Base-by-base conservation (phyloP, 2,888 invertebrate species). In the Athetis lepigone region DNA sequence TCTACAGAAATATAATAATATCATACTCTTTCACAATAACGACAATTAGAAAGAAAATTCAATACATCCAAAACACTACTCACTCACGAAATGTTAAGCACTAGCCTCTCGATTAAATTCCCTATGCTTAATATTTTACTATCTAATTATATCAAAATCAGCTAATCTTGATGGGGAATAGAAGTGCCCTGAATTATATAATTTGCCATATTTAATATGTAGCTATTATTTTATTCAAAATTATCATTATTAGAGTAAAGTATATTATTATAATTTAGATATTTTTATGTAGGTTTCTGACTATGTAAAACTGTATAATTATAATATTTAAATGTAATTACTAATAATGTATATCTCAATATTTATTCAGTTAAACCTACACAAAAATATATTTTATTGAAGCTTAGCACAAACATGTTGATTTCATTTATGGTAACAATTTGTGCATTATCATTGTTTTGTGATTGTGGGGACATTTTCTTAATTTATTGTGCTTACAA, bases 1-100 rank as follows among this genome's bases (percentile, higher is more conserved):
- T 77, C 57, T 75, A 80, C 70, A 51, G 66, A 72, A 75, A 78
- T 67, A 58, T 59, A 65, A 69, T 54, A 69, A 77, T 71, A 68
- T 51, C 58, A 63, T 76, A 70, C 56, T 72, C 69, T 77, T 75
- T 73, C 77, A 85, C 83, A 83, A 85, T 80, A 86, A 86, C 81
- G 68, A 86, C 82, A 81, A 78, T 75, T 78, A 71, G 58, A 77
- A 81, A 74, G 75, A 70, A 81, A 84, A 79, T 70, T 71, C 75
- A 77, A 71, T 84, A 85, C 85, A 83, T 84, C 46, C 65, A 85
- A 85, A 88, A 85, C 77, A 83, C 81, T 69, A 75, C 69, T 67
- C 69, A 70, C 51, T 52, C 39, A 75, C 63, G 79, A 84, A 85
- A 82, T 75, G 74, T 76, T 81, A 69, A 86, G 87, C 88, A 85